Evolutionary conservation across 2,113 vertebrate species (phyloP), one percentile per base, ranked within the genome.

Genomic region (Ancistrus triradiatus): DNA sequence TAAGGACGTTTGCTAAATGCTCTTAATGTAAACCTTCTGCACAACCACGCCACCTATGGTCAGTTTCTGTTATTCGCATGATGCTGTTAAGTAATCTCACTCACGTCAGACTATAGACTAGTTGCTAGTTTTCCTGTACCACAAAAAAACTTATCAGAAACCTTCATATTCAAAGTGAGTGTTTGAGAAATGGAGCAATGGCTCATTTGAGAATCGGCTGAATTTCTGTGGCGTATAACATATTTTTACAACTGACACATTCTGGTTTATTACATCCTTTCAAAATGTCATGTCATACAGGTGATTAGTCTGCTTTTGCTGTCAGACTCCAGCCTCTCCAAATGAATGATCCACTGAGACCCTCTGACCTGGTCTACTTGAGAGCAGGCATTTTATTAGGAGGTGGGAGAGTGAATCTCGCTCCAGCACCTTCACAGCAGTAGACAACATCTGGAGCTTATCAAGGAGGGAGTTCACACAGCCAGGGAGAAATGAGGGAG

Each of bases 391-490:
- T 65, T 63, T 31, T 63, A 57, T 27, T 63, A 60, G 25, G 52
- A 57, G 63, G 40, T 18, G 66, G 47, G 27, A 61, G 64, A 68
- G 50, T 48, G 57, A 67, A 57, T 76, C 44, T 63, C 59, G 53
- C 59, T 74, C 58, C 60, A 61, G 59, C 57, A 70, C 69, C 60
- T 73, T 61, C 40, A 37, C 42, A 62, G 55, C 21, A 42, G 47
- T 27, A 37, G 40, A 38, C 53, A 66, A 76, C 74, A 76, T 76
- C 74, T 76, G 77, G 74, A 74, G 58, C 55, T 62, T 74, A 67
- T 76, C 72, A 74, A 24, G 14, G 52, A 51, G 40, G 22, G 69
- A 62, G 33, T 14, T 50, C 61, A 66, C 33, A 25, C 47, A 72
- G 69, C 28, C 58, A 64, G 61, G 9, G 28, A 15, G 11, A 57